A percentile compares a stretch with the other conserved stretches of the same genome.
phyloP scores from a whole-genome alignment of 2,113 vertebrate species.

The Marmota flaviventris region DNA sequence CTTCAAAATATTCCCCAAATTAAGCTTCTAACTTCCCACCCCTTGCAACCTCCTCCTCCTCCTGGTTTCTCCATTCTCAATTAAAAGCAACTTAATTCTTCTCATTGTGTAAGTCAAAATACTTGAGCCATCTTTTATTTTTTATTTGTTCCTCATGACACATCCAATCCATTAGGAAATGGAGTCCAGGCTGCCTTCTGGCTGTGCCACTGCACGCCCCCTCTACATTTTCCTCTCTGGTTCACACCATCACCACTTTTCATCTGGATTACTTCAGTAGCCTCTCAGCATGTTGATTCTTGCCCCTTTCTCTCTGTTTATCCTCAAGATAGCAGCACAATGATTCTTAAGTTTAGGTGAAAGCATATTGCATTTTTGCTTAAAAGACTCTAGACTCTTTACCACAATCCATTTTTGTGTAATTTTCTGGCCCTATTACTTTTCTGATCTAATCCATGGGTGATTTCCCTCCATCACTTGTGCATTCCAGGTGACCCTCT shows the following conservation, averaged over 20 bases:
- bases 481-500: rapidly evolving
- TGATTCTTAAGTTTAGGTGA: neutral
- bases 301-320: neutral
- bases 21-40: neutral
- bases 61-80: neutral
- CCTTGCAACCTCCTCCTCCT: neutral
- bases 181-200: neutral
- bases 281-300: neutral
- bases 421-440: neutral
- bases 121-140: neutral
- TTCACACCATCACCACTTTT: neutral
- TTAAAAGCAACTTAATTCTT: neutral
- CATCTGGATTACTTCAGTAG: neutral
- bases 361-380: neutral
- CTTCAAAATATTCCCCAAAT: neutral
- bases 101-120: neutral
- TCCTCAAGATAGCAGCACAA: neutral
- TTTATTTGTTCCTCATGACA: neutral
- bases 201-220: rapidly evolving
- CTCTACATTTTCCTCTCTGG: neutral
- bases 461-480: neutral
- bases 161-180: neutral
- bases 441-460: neutral
- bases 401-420: neutral
- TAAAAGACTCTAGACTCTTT: neutral